A percentile compares a stretch with the other conserved stretches of the same genome.
Evolutionary conservation across 2,113 vertebrate genomes (phyloP).

Genomic region (Morphnarchus princeps): DNA sequence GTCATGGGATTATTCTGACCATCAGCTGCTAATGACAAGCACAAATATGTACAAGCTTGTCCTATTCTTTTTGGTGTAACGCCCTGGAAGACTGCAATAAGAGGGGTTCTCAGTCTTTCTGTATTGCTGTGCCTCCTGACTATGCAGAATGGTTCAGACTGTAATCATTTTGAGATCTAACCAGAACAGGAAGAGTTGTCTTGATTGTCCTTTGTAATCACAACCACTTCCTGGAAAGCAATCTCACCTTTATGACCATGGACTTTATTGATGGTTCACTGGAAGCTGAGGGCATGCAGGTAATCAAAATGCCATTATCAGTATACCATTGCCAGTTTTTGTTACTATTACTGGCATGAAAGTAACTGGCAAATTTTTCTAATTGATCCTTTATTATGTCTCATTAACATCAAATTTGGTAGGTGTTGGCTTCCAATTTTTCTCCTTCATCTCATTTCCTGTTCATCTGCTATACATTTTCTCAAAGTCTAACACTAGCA

Average conservation of each 20-base stretch:
- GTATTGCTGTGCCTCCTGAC: background rate
- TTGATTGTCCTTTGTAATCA: background rate
- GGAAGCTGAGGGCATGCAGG: background rate
- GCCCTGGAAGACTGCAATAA: background rate
- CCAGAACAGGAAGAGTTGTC: background rate
- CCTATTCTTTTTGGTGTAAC: background rate
- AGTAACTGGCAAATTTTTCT: background rate
- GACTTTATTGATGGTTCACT: background rate
- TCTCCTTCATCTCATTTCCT: background rate
- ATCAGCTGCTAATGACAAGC: background rate
- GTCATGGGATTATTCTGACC: background rate
- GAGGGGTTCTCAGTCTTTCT: background rate
- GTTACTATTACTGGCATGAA: background rate
- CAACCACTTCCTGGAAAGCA: background rate
- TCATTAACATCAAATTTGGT: background rate
- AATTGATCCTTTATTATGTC: background rate
- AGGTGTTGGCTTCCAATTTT: background rate
- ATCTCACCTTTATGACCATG: background rate
- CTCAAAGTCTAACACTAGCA: background rate
- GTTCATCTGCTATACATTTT: background rate
- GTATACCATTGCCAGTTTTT: background rate
- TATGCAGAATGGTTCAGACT: background rate
- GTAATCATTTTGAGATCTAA: background rate
- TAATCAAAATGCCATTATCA: background rate
- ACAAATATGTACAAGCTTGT: background rate